A percentile compares a stretch with the other conserved stretches of the same genome.
Conservation (phyloP, 2,888 invertebrate genomes). For the Xestoiulus laeticollis region DNA sequence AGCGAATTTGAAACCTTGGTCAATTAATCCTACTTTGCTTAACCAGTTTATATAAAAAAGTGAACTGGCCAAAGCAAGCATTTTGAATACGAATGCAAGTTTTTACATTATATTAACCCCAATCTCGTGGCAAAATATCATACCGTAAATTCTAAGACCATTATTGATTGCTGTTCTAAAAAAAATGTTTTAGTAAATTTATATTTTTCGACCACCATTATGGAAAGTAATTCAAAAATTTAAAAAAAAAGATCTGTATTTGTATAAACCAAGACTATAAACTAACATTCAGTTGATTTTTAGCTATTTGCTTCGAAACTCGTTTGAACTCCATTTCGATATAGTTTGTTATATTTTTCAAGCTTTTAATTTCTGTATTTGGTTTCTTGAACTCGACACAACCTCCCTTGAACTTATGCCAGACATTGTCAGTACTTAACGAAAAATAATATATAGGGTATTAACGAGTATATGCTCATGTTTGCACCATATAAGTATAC, state of each 20-base stretch:
- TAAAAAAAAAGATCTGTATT: not conserved
- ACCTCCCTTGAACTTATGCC: not conserved
- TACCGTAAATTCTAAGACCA: not conserved
- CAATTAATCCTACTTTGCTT: not conserved
- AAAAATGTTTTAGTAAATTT: no score
- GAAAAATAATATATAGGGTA: no score
- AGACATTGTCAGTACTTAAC: not conserved
- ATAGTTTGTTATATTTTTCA: not conserved
- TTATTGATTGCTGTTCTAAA: no score
- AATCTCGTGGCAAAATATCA: not conserved
- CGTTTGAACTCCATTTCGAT: not conserved
- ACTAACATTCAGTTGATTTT: not conserved
- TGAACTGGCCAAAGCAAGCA: not conserved
- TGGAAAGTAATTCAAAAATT: not conserved
- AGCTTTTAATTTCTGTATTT: not conserved
- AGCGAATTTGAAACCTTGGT: not conserved
- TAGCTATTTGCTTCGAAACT: not conserved
- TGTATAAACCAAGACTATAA: not conserved
- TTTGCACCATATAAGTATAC: not conserved
- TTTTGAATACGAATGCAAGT: not conserved
- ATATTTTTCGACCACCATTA: no score
- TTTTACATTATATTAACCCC: not conserved
- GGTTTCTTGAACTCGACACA: not conserved
- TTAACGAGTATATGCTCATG: not conserved
- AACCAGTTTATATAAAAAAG: not conserved